These are phyloP conservation scores for Xenopus borealis DNA, from an alignment of 2,113 vertebrate species.

Conservation along the genomic window DNA sequence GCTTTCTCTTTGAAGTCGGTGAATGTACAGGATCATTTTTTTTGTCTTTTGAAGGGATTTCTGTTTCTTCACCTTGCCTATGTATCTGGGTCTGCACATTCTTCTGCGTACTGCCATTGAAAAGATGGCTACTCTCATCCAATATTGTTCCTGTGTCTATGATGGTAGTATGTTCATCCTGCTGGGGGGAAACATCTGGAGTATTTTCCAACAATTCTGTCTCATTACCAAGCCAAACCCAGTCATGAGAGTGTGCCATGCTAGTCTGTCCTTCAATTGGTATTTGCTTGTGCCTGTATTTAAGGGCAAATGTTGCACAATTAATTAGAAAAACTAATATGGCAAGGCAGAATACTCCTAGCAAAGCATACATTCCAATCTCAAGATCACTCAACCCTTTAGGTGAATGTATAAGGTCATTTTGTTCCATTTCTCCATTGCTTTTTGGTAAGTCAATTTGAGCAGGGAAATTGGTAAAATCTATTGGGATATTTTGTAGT, in stretches of 20 bases:
- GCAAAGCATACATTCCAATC: constrained; percentile 94
- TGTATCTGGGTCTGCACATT: constrained; percentile 71
- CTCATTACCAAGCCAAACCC: constrained; percentile 96
- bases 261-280: constrained; percentile 81
- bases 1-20: constrained; percentile 83
- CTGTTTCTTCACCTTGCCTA: constrained; percentile 58
- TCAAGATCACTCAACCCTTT: constrained; percentile 88
- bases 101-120: constrained; percentile 71
- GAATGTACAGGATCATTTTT: constrained; percentile 70
- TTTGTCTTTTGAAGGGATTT: constrained; percentile 61
- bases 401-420: constrained; percentile 67
- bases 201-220: constrained; percentile 79
- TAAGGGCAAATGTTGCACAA: constrained; percentile 89
- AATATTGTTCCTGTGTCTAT: constrained; percentile 73
- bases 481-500: constrained; percentile 75
- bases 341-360: constrained; percentile 94
- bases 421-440: constrained; percentile 62
- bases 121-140: constrained; percentile 68
- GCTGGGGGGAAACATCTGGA: constrained; percentile 68
- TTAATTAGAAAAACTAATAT: constrained; percentile 96
- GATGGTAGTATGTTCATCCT: constrained; percentile 78
- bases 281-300: constrained; percentile 90
- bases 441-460: constrained; percentile 80
- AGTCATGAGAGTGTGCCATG: constrained; percentile 89
- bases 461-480: constrained; percentile 86